Evolutionary conservation across 92 coral and sea anemone species (phyloP).

Genomic region (Isaurus tuberculatus): DNA sequence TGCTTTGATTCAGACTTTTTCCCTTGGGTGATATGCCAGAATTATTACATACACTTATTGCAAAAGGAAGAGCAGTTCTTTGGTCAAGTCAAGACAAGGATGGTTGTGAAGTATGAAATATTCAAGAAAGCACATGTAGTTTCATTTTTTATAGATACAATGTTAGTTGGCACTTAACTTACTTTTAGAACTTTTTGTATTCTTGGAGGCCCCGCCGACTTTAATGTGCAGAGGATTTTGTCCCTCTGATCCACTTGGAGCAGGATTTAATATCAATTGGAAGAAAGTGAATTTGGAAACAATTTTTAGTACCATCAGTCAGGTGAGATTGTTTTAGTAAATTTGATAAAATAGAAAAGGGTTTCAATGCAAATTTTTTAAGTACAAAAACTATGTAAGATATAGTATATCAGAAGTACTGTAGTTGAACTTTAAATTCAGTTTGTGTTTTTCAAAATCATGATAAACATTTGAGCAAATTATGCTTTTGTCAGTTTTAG

Average conservation of each 20-base stretch:
- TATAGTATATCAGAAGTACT: no score
- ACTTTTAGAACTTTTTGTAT: neutral
- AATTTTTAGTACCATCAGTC: conserved; percentile 58
- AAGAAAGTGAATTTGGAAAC: conserved; percentile 72
- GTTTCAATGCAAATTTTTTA: neutral
- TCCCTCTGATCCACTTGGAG: conserved; percentile 98
- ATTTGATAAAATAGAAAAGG: neutral
- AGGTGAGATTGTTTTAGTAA: conserved; percentile 29
- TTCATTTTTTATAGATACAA: neutral
- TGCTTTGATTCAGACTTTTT: conserved; percentile 72
- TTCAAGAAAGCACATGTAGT: neutral
- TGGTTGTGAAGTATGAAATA: conserved; percentile 78
- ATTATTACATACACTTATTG: conserved; percentile 83
- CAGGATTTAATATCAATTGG: conserved; percentile 99
- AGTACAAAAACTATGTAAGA: no score
- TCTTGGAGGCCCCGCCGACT: conserved; percentile 93
- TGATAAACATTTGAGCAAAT: no score
- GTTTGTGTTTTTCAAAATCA: no score
- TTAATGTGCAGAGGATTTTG: conserved; percentile 97
- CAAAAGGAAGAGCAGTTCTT: conserved; percentile 94
- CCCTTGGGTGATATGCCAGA: conserved; percentile 99
- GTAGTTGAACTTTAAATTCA: no score
- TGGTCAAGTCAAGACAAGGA: conserved; percentile 99
- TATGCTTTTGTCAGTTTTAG: no score
- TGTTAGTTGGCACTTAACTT: neutral